A percentile compares a stretch with the other conserved stretches of the same genome.
phyloP scores from a whole-genome alignment of 2,113 vertebrate species.

The Procapra przewalskii region DNA sequence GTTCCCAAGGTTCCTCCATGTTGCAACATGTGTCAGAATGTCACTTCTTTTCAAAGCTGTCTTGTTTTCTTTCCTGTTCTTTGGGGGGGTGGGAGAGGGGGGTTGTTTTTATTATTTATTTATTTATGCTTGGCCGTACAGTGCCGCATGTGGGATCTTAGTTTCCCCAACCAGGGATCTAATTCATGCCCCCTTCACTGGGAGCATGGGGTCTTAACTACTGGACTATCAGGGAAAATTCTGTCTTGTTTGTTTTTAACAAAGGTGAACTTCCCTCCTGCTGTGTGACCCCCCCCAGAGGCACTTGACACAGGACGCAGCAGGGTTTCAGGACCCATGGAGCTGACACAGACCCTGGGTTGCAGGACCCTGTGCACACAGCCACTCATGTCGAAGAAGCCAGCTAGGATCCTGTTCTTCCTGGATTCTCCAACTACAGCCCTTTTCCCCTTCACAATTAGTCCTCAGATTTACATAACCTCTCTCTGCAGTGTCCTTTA shows the following conservation, averaged over 20 bases:
- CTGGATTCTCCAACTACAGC: background rate
- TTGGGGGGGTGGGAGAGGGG: background rate
- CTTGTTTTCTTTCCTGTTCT: background rate
- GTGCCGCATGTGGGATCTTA: background rate
- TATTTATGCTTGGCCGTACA: background rate
- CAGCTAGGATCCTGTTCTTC: background rate
- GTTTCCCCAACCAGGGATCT: background rate
- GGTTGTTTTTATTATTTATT: background rate
- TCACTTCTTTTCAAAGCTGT: background rate
- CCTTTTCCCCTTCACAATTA: background rate
- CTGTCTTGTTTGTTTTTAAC: background rate
- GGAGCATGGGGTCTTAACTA: background rate
- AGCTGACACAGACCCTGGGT: background rate
- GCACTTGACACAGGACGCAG: fast-evolving
- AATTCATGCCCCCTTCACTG: background rate
- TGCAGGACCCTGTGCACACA: fast-evolving
- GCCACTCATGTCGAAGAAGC: background rate
- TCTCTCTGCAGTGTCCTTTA: background rate
- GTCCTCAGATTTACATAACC: background rate
- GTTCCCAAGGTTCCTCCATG: background rate
- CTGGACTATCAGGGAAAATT: background rate
- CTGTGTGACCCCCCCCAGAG: background rate
- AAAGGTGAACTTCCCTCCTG: background rate
- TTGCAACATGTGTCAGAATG: background rate
- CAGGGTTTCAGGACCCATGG: background rate